A percentile compares a stretch with the other conserved stretches of the same genome.
Evolutionary conservation across 2,797 vertebrate genomes (phyloP).

Genomic region (Myotis daubentonii): DNA sequence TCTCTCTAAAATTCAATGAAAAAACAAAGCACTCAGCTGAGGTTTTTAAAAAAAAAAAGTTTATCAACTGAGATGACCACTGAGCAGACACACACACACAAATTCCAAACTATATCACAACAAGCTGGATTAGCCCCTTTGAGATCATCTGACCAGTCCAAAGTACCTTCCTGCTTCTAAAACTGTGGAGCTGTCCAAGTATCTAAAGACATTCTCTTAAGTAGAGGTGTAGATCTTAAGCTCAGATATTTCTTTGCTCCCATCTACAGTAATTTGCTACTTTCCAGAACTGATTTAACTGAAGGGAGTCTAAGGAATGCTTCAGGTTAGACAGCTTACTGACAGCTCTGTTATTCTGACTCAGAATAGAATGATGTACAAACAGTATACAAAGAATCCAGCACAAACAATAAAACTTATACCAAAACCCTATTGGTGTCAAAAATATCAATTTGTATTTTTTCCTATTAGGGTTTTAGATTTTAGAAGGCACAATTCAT

Average conservation of each 20-base stretch:
- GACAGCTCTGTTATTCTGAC: neutral
- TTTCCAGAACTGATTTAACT: constrained; percentile 41
- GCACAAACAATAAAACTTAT: constrained; percentile 40
- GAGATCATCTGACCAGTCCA: neutral
- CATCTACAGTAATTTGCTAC: neutral
- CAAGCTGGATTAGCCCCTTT: neutral
- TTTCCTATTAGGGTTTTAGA: neutral
- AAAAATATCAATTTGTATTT: constrained; percentile 39
- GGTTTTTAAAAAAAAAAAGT: neutral
- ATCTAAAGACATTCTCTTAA: constrained; percentile 21
- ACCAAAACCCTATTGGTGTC: constrained; percentile 35
- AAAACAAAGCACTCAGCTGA: neutral
- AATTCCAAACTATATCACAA: neutral
- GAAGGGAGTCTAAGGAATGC: constrained; percentile 35
- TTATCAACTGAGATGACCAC: constrained; percentile 2
- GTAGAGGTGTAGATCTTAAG: neutral
- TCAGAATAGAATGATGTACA: constrained; percentile 24
- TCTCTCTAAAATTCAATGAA: neutral
- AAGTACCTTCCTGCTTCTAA: constrained; percentile 29
- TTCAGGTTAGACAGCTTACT: neutral
- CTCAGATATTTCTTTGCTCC: constrained; percentile 27
- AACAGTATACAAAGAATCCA: neutral
- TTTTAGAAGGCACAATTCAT: neutral
- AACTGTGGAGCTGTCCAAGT: neutral
- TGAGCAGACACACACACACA: neutral